Base-by-base conservation (phyloP, 2,113 vertebrate genomes). In the Silurus asotus region DNA sequence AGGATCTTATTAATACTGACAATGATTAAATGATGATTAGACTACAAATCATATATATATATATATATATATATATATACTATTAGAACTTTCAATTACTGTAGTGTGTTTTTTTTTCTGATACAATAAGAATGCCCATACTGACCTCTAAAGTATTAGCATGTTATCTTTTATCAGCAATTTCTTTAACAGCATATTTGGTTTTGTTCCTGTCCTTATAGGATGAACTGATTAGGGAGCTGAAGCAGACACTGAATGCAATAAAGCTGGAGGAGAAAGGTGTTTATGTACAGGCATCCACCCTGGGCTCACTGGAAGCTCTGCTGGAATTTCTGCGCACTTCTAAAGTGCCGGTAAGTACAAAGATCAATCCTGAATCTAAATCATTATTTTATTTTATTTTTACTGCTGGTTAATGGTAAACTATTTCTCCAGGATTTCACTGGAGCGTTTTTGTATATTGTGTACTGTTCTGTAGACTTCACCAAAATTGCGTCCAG, bases 261-360 rank as follows among this genome's bases (percentile, higher is more conserved):
- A 99, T 99, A 92, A 99, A 98, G 64, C 93, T 99, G 90, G 98
- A 99, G 94, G 98, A 99, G 90, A 99, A 99, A 70, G 98, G 98
- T 0, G 98, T 99, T 55, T 99, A 99, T 64, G 98, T 99, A 45
- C 98, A 99, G 92, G 98, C 98, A 3, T 99, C 98, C 19, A 99
- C 98, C 0, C 91, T 99, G 87, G 98, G 98, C 7, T 99, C 97
- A 14, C 94, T 99, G 91, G 98, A 99, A 92, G 98, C 98, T 55
- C 95, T 99, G 89, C 96, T 99, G 87, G 98, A 99, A 94, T 99
- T 97, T 93, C 93, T 99, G 67, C 95, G 98, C 86, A 96, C 97
- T 0, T 99, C 97, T 48, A 96, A 96, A 96, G 96, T 97, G 90
- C 96, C 97, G 89, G 97, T 97, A 94, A 96, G 96, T 96, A 11